These are phyloP conservation scores for Catocala sponsa DNA, from an alignment of 2,888 invertebrate genomes.

Conservation along the genomic window DNA sequence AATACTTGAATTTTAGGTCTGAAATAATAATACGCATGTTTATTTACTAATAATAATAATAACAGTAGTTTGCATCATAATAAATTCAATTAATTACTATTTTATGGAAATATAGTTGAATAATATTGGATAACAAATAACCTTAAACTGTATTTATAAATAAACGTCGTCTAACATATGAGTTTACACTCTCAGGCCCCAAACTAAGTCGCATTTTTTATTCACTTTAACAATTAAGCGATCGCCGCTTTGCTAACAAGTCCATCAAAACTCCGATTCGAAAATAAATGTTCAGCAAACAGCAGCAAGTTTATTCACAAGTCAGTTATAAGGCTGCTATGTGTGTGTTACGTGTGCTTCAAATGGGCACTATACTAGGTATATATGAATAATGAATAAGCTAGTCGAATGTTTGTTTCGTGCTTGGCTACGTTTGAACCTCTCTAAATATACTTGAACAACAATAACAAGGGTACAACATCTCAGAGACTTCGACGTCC, in stretches of 20 bases:
- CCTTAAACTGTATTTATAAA: no score
- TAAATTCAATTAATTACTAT: no score
- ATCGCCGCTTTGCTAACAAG: background rate
- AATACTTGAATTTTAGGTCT: no score
- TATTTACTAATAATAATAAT: no score
- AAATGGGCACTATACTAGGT: slow-evolving; percentile 23
- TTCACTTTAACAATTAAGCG: no score
- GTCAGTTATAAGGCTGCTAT: slow-evolving; percentile 6
- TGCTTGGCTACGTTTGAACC: slow-evolving; percentile 41
- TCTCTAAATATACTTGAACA: slow-evolving; percentile 67
- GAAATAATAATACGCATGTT: no score
- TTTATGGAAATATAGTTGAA: no score
- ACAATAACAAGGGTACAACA: slow-evolving; percentile 76
- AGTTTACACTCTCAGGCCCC: no score
- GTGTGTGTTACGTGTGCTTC: slow-evolving; percentile 9
- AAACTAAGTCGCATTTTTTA: no score
- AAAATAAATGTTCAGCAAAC: background rate
- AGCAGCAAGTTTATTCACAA: slow-evolving; percentile 2
- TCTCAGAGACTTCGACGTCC: slow-evolving; percentile 73
- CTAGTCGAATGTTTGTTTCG: slow-evolving; percentile 47
- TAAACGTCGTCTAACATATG: no score
- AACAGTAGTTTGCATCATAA: no score
- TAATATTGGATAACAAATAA: no score
- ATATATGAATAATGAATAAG: slow-evolving; percentile 48
- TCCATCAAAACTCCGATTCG: background rate